phyloP scores from a whole-genome alignment of 2,797 vertebrate species.

The Phataginus tetradactyla region DNA sequence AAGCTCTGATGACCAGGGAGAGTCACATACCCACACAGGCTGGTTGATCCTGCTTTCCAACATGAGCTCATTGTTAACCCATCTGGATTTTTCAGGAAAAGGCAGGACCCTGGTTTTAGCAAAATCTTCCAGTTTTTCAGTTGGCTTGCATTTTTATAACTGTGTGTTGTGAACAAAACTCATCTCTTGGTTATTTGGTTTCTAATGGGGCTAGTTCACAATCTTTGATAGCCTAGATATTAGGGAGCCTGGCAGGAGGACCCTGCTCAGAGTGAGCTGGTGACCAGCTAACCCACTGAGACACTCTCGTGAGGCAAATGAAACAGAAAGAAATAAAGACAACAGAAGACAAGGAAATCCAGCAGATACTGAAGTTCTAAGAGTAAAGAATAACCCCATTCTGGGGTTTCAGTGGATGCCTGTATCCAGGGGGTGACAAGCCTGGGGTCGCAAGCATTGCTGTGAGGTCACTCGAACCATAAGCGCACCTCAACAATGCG shows the following conservation, averaged over 20 bases:
- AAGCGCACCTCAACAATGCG: not conserved
- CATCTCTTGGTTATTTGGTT: not conserved
- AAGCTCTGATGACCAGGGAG: not conserved
- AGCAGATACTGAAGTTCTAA: not conserved
- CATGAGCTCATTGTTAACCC: not conserved
- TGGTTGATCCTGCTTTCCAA: not conserved
- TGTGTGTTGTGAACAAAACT: not conserved
- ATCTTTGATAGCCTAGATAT: not conserved
- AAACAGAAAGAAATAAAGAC: not conserved
- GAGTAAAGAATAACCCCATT: not conserved
- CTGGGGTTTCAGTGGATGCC: not conserved
- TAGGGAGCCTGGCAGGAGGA: not conserved
- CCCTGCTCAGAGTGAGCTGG: not conserved
- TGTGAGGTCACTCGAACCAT: not conserved
- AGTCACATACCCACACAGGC: not conserved
- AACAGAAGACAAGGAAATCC: not conserved
- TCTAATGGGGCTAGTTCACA: not conserved
- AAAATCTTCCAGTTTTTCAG: constrained; percentile 12
- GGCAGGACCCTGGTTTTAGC: not conserved
- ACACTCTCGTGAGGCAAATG: not conserved
- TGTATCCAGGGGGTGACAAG: not conserved
- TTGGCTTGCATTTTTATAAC: not conserved
- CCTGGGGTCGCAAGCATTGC: not conserved
- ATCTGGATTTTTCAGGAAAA: not conserved
- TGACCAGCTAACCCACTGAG: not conserved